Base-by-base conservation (phyloP, 92 coral and sea anemone species). In the Palythoa grandis region DNA sequence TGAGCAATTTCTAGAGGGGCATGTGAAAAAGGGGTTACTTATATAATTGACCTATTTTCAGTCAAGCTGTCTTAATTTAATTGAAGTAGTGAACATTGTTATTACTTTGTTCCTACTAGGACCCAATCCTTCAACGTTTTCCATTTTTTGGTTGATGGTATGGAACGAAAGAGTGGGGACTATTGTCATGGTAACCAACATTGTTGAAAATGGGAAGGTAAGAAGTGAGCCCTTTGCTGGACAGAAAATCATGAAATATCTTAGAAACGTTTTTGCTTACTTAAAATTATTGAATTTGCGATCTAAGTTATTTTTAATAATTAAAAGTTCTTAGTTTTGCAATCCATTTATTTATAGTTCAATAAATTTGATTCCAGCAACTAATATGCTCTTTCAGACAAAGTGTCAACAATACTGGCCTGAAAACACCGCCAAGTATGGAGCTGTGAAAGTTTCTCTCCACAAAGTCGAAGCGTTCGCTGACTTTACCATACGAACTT, bases 71-170 rank as follows among this genome's bases (percentile, higher is more conserved):
- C 50, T 43, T 43, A 3, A 5, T 43, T 43, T 43, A 43, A 5
- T 43, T 5, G 50, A 43, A 0, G 50, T 29, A 29, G 1, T 29
- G 9, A 4, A 43, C 6, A 43, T 8, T 3, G 50, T 43, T 43
- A 3, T 67, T 67, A 10, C 35, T 29, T 29, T 29, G 35, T 67
- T n/a, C 12, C 37, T 35, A 37, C 2, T 25, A 91, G 91, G 94
- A 13, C 93, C 98, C 25, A 82, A 56, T 2, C 69, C 88, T 23
- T 78, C 80, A 58, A 92, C 95, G 12, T 65, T 89, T 13, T 71
- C 67, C 9, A 95, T 94, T 63, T 94, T 95, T 67, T 95, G 98
- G 98, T 83, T 91, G 17, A 94, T 95, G 98, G 79, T 94, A 0
- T 95, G 98, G 98, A 91, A 92, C 19, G 94, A 93, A 48, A 84